These are phyloP conservation scores for Cyprinodon brontotheroides DNA, from an alignment of 2,113 vertebrate species.

Conservation along the genomic window DNA sequence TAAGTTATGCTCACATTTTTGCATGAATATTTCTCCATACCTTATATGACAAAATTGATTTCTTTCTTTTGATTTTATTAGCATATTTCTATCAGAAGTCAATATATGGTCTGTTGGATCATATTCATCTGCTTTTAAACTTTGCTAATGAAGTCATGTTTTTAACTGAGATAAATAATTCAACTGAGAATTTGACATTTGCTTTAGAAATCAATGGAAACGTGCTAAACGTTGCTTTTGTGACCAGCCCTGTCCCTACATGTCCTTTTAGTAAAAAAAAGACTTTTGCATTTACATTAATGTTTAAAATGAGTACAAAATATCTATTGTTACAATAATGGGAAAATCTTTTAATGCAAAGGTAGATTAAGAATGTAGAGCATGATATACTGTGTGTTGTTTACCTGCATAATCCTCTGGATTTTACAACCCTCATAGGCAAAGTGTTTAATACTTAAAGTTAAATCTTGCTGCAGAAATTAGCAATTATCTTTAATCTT, in stretches of 20 bases:
- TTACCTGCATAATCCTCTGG: background rate
- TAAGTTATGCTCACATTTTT: background rate
- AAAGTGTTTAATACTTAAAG: background rate
- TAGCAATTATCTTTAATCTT: slow-evolving; percentile 8
- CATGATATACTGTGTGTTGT: background rate
- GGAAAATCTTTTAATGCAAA: background rate
- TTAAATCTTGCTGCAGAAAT: background rate
- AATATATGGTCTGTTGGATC: no score
- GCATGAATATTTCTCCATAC: background rate
- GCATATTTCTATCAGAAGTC: no score
- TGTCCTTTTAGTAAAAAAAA: background rate
- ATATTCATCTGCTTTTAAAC: no score
- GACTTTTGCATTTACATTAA: background rate
- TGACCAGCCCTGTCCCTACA: background rate
- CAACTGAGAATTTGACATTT: background rate
- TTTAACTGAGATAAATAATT: background rate
- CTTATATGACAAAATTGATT: background rate
- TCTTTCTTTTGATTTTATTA: background rate
- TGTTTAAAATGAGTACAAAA: background rate
- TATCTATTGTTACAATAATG: background rate
- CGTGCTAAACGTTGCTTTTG: background rate
- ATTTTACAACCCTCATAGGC: background rate
- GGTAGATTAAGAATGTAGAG: background rate
- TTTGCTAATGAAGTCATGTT: no score
- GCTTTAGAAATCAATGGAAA: no score